phyloP scores from a whole-genome alignment of 2,113 vertebrate genomes.

The Megalops atlanticus region DNA sequence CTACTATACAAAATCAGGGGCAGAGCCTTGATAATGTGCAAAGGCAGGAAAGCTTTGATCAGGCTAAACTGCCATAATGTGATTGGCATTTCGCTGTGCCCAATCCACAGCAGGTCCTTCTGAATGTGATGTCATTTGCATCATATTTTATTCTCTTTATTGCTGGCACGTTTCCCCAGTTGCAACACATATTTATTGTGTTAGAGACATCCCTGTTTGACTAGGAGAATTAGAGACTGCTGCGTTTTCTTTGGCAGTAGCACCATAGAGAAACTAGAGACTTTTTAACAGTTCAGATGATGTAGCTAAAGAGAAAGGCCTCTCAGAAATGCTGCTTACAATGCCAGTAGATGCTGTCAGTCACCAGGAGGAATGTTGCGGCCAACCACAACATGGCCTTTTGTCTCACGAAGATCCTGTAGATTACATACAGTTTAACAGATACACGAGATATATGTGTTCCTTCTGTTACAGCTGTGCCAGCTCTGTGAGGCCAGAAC shows the following conservation, averaged over 20 bases:
- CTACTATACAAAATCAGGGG: neutral
- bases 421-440: neutral
- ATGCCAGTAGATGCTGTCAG: neutral
- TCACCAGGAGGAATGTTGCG: neutral
- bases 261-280: neutral
- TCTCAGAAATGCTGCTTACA: neutral
- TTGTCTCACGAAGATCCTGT: neutral
- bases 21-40: neutral
- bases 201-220: conserved; percentile 10
- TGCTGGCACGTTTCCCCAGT: neutral
- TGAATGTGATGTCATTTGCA: conserved; percentile 27
- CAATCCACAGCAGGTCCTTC: conserved; percentile 8
- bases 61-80: neutral
- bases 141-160: conserved; percentile 27
- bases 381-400: neutral
- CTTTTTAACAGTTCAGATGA: neutral
- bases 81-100: neutral
- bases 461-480: neutral
- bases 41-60: no score
- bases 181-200: neutral
- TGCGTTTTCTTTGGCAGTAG: neutral
- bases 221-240: conserved; percentile 1
- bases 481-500: neutral
- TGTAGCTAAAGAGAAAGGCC: neutral
- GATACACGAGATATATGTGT: neutral